Base-by-base conservation (phyloP, 2,888 invertebrate genomes). In the Petrolisthes manimaculis region DNA sequence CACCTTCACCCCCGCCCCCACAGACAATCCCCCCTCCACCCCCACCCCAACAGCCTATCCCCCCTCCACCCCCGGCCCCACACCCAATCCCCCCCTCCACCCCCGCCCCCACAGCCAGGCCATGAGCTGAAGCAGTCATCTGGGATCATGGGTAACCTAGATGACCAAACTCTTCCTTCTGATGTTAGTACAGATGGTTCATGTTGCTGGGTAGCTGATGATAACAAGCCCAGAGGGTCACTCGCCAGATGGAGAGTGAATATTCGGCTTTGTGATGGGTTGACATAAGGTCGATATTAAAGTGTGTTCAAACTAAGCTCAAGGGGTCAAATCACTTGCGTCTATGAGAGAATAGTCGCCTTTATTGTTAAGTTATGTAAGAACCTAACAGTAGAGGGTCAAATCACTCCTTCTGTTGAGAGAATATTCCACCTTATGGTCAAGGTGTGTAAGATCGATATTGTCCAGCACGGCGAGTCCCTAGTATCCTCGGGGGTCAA, bases 401-500 rank as follows among this genome's bases (percentile, higher is more conserved):
- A 54, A 78, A 78, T 78, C 78, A 18, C 51, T 78, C 12, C 18
- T 78, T 4, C 53, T 54, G 55, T 21, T 8, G 21, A 12, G 8
- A 12, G 6, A 18, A 78, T 54, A 78, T 53, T 18, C 78, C 6
- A 53, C 54, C 78, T 78, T 78, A 21, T 12, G 37, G 78, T 78
- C 80, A 8, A 14, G 9, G n/a, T 5, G 24, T 24, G 24, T 21
- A 56, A 61, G 24, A 56, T 56, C 80, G 78, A 5, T 78, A 54
- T 18, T 18, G 53, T 78, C 55, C 78, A n/a, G 78, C 78, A 78
- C 37, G 21, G 6, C 53, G 54, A n/a, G 55, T 53, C 6, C 53
- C 5, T 54, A 53, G n/a, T 78, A 53, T 78, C 80, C 56, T 54
- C 56, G 80, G 24, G 79, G 80, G 80, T 80, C 56, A 61, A 80